Conservation (phyloP, 2,797 vertebrate genomes). For the Lacerta viridis region DNA sequence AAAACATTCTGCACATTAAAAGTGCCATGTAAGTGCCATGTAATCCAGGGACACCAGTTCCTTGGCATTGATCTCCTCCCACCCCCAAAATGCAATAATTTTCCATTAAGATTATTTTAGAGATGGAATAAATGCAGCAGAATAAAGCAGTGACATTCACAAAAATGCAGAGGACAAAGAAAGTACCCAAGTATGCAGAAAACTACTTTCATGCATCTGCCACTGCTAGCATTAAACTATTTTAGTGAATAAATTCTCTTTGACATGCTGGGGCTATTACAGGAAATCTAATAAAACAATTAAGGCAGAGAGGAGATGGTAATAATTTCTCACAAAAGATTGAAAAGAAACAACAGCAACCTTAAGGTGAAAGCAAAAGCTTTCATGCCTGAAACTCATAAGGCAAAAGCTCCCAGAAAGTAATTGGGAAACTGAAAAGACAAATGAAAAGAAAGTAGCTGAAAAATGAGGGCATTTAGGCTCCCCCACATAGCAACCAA, state of each 20-base stretch:
- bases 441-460: background rate
- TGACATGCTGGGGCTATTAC: background rate
- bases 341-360: background rate
- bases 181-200: background rate
- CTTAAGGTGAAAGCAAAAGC: background rate
- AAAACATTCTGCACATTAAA: background rate
- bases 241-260: background rate
- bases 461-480: constrained; percentile 21
- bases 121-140: background rate
- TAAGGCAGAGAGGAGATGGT: background rate
- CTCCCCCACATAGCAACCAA: background rate
- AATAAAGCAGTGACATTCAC: constrained; percentile 9
- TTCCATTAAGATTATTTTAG: background rate
- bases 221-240: background rate
- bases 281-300: constrained; percentile 8
- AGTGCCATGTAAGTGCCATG: background rate
- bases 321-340: background rate
- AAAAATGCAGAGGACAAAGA: background rate
- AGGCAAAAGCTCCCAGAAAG: background rate
- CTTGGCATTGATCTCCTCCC: background rate
- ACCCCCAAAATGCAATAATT: background rate
- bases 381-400: background rate
- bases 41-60: background rate
- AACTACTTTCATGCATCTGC: background rate
- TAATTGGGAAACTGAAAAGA: constrained; percentile 12